Percentiles rank a stretch among this genome's conserved stretches.
Evolutionary conservation across 1,140 invertebrate species (phyloP).

Genomic region (Galleria mellonella): DNA sequence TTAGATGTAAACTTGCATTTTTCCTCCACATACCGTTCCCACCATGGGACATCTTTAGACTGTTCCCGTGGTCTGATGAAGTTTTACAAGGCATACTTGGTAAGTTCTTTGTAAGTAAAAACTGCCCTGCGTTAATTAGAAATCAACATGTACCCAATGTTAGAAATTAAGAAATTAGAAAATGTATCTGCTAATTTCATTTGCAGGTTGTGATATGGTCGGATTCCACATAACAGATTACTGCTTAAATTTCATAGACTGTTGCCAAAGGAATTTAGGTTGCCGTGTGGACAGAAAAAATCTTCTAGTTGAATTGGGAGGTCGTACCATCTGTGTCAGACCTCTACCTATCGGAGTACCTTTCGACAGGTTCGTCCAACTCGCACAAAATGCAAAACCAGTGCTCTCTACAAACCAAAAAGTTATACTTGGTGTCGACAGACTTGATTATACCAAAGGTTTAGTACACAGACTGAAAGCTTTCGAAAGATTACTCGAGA

Average conservation of each 20-base stretch:
- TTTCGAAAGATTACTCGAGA: constrained; percentile 88
- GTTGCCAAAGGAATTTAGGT: constrained; percentile 89
- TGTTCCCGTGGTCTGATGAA: constrained; percentile 94
- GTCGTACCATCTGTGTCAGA: constrained; percentile 86
- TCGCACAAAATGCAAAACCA: constrained; percentile 86
- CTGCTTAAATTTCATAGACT: constrained; percentile 93
- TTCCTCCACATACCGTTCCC: constrained; percentile 96
- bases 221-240: constrained; percentile 95
- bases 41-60: constrained; percentile 92
- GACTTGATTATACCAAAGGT: constrained; percentile 94
- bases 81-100: constrained; percentile 92
- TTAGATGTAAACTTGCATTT: constrained; percentile 88
- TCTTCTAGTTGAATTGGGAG: constrained; percentile 90
- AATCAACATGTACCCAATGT: too few species aligned
- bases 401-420: constrained; percentile 84
- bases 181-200: neutral
- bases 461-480: constrained; percentile 88
- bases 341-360: constrained; percentile 92
- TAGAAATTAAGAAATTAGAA: too few species aligned
- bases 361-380: constrained; percentile 88
- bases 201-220: constrained; percentile 89
- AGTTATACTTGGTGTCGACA: constrained; percentile 89
- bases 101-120: constrained; percentile 44
- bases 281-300: constrained; percentile 92
- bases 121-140: too few species aligned